Percentiles rank a stretch among this genome's conserved stretches.
phyloP scores from a whole-genome alignment of 2,113 vertebrate species.

The Paradisaea rubra region DNA sequence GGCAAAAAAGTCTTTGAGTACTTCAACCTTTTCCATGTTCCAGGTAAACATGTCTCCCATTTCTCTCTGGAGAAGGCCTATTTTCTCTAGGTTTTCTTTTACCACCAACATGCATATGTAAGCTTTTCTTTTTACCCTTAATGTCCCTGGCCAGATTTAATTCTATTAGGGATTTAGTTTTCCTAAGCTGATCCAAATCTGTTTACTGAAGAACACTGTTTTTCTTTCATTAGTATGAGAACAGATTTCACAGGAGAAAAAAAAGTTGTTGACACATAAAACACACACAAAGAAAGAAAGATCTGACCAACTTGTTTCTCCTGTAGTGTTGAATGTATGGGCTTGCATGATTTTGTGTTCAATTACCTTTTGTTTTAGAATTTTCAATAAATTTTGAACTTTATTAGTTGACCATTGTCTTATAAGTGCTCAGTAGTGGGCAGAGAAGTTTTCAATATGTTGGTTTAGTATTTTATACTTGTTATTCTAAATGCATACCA shows the following conservation, averaged over 20 bases:
- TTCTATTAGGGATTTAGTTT: not conserved
- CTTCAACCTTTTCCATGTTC: not conserved
- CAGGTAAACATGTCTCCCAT: accelerated
- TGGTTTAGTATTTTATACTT: not conserved
- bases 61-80: not conserved
- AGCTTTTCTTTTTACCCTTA: not conserved
- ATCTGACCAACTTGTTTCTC: not conserved
- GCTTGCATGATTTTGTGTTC: not conserved
- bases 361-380: not conserved
- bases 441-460: not conserved
- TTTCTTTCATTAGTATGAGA: not conserved
- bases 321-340: not conserved
- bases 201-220: not conserved
- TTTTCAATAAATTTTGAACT: not conserved
- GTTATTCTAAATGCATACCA: not conserved
- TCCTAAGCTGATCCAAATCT: not conserved
- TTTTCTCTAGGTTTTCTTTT: not conserved
- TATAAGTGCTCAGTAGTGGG: not conserved
- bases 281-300: not conserved
- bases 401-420: not conserved
- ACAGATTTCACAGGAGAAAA: not conserved
- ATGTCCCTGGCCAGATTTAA: not conserved
- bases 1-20: not conserved
- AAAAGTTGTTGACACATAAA: not conserved
- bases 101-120: not conserved